Evolutionary conservation across 2,113 vertebrate species (phyloP).

Genomic region (Paramormyrops kingsleyae): DNA sequence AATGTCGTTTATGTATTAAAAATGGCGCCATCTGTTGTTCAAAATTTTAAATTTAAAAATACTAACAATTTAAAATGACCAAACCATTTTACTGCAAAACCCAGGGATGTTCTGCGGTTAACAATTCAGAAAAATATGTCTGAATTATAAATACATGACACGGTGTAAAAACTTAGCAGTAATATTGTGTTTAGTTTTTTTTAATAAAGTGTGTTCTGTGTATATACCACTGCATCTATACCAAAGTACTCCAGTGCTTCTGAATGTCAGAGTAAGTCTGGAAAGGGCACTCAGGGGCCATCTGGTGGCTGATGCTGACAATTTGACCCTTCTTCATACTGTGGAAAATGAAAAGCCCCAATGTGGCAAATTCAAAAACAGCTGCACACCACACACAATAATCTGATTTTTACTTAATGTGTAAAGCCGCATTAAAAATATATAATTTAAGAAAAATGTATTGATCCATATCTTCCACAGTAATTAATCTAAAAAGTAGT

Average conservation of each 20-base stretch:
- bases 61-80: not conserved
- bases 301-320: conserved; percentile 62
- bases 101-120: not conserved
- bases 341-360: conserved; percentile 25
- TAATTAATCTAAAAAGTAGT: not conserved
- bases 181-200: not conserved
- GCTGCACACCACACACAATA: not conserved
- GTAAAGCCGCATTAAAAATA: not conserved
- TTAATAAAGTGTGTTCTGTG: not conserved
- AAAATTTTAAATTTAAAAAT: not conserved
- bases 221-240: conserved; percentile 37
- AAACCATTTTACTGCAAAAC: not conserved
- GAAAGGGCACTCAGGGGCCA: conserved; percentile 71
- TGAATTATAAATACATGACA: not conserved
- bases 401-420: not conserved
- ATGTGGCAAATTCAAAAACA: not conserved
- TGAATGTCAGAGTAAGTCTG: conserved; percentile 69
- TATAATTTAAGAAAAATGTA: not conserved
- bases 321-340: conserved; percentile 92
- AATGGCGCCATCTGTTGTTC: not conserved
- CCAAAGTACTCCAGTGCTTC: conserved; percentile 76
- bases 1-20: not conserved
- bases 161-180: not conserved
- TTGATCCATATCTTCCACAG: not conserved
- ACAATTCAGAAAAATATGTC: not conserved